phyloP scores from a whole-genome alignment of 2,113 vertebrate species.

The Morone saxatilis region DNA sequence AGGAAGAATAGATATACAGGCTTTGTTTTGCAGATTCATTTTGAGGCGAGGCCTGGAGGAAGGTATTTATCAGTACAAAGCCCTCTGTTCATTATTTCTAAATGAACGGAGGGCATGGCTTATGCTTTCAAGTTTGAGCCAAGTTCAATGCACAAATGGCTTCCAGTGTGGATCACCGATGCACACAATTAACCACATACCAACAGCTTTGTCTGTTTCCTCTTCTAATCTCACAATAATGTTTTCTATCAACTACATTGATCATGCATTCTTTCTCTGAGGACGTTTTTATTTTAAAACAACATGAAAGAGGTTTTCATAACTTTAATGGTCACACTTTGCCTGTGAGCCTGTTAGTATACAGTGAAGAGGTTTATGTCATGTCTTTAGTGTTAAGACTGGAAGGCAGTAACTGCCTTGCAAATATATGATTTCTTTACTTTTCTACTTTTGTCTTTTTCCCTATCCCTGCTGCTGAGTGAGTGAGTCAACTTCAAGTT shows the following conservation, averaged over 20 bases:
- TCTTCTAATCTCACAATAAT: constrained; percentile 1
- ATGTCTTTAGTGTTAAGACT: background rate
- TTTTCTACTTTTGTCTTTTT: background rate
- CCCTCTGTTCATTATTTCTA: constrained; percentile 42
- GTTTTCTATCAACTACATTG: background rate
- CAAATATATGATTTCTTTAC: background rate
- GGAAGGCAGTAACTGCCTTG: background rate
- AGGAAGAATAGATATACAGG: constrained; percentile 3
- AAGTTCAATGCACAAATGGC: constrained; percentile 8
- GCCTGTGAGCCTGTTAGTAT: background rate
- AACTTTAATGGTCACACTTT: constrained; percentile 6
- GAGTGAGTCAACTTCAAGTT: background rate
- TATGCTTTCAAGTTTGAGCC: constrained; percentile 37
- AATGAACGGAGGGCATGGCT: constrained; percentile 21
- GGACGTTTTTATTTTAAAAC: background rate
- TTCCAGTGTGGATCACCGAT: constrained; percentile 33
- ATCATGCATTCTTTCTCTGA: constrained; percentile 11
- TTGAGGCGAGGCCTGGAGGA: constrained; percentile 30
- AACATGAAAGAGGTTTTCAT: constrained; percentile 12
- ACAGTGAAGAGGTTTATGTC: background rate
- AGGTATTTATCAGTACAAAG: constrained; percentile 52
- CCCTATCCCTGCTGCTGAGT: background rate
- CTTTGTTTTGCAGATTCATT: constrained; percentile 22
- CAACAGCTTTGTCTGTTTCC: constrained; percentile 10
- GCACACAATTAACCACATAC: constrained; percentile 27